phyloP scores from a whole-genome alignment of 2,888 invertebrate genomes.

The Molorchus minor region DNA sequence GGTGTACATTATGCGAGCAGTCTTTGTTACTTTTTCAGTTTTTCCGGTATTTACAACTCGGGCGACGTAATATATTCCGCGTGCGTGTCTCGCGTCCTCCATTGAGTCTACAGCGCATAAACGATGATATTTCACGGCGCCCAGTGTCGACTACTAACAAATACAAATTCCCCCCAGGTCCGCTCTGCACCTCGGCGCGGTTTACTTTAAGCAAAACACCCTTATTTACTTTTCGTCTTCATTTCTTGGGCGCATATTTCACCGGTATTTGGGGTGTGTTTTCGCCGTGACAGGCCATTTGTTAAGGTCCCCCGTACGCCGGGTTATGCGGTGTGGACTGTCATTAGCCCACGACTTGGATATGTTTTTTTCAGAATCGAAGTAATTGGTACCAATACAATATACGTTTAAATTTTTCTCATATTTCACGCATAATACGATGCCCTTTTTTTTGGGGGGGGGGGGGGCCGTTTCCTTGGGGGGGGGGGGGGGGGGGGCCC shows the following conservation, averaged over 20 bases:
- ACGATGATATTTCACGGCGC: slow-evolving; percentile 53
- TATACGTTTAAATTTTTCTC: no score
- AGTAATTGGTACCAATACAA: no score
- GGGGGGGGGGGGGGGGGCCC: no score
- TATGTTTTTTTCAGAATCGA: no score
- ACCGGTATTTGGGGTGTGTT: slow-evolving; percentile 32
- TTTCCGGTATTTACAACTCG: slow-evolving; percentile 40
- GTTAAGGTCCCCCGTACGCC: no score
- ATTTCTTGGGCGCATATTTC: slow-evolving; percentile 36
- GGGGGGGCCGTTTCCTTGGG: no score
- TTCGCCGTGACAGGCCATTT: slow-evolving; percentile 30
- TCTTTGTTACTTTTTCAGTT: slow-evolving; percentile 39
- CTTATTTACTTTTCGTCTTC: slow-evolving; percentile 42
- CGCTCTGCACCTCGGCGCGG: slow-evolving; percentile 40
- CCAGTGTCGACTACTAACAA: slow-evolving; percentile 53
- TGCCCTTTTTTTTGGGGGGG: no score
- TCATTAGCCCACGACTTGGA: no score
- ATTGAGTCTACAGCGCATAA: slow-evolving; percentile 52
- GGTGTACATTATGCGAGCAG: no score
- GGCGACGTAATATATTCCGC: slow-evolving; percentile 41
- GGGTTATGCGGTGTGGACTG: no score
- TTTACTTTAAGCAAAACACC: slow-evolving; percentile 43
- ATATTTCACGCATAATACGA: no score
- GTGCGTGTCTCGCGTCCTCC: slow-evolving; percentile 50
- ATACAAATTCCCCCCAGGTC: slow-evolving; percentile 46